Conservation (phyloP, 2,797 vertebrate species). For the Kryptopterus vitreolus region DNA sequence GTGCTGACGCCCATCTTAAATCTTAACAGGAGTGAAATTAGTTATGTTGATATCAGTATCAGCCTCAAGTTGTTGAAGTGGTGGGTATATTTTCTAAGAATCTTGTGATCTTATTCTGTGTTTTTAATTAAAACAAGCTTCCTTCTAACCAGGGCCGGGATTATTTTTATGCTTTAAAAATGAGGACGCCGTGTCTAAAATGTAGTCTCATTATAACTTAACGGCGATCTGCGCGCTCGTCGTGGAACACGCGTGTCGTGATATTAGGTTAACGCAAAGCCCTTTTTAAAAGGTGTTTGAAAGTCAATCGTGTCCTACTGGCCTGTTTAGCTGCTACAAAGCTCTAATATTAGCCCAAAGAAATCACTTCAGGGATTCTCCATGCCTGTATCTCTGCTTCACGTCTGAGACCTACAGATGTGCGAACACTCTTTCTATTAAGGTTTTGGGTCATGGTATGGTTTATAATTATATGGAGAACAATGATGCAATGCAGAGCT, state of each 20-base stretch:
- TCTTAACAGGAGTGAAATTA: constrained; percentile 10
- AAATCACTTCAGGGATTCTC: constrained; percentile 54
- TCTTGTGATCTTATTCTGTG: constrained; percentile 30
- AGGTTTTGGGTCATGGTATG: constrained; percentile 63
- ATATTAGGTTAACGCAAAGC: neutral
- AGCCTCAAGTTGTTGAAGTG: neutral
- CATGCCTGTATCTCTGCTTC: constrained; percentile 60
- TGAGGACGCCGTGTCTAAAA: constrained; percentile 53
- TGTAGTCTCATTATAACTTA: neutral
- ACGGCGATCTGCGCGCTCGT: neutral
- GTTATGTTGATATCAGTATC: neutral
- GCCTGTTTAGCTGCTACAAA: constrained; percentile 66
- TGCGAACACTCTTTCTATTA: constrained; percentile 52
- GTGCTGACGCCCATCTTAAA: too few relatives aligned
- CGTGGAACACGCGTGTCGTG: neutral
- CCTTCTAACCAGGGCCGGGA: constrained; percentile 50
- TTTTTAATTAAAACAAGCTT: constrained; percentile 24
- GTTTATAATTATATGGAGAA: constrained; percentile 38
- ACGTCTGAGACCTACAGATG: constrained; percentile 60
- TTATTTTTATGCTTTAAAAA: constrained; percentile 61
- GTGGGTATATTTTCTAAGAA: neutral
- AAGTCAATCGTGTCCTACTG: constrained; percentile 65
- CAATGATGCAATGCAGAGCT: neutral
- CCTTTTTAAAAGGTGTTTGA: constrained; percentile 68
- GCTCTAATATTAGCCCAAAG: constrained; percentile 70